Percentiles rank a stretch among this genome's conserved stretches.
These are phyloP conservation scores for Euplexia lucipara DNA, from an alignment of 2,888 invertebrate genomes.

Conservation along the genomic window DNA sequence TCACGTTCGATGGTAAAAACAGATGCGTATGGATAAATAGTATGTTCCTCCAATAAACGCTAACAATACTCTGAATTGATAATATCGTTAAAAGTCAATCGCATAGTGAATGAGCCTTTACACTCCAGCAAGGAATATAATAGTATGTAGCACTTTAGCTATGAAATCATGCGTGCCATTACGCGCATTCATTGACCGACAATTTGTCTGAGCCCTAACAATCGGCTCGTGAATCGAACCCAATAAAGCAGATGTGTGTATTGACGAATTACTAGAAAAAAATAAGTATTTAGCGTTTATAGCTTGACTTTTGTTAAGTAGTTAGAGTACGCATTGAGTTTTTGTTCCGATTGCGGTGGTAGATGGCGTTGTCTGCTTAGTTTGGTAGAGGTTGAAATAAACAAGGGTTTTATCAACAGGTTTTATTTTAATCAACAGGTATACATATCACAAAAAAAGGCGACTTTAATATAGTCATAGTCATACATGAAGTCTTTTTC, in stretches of 20 bases:
- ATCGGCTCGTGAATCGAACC: conserved; percentile 65
- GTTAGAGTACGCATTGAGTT: not conserved
- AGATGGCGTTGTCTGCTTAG: conserved; percentile 28
- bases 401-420: too few species aligned
- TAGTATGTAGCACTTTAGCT: conserved; percentile 8
- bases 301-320: conserved; percentile 26
- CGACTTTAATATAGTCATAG: not conserved
- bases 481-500: too few species aligned
- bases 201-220: conserved; percentile 70
- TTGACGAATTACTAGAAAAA: conserved; percentile 70
- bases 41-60: not conserved
- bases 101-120: conserved; percentile 43
- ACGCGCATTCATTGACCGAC: conserved; percentile 68
- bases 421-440: too few species aligned
- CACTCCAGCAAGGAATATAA: conserved; percentile 2
- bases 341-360: conserved; percentile 3
- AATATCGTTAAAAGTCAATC: conserved; percentile 45
- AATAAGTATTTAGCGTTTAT: conserved; percentile 63
- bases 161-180: conserved; percentile 63
- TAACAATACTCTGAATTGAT: not conserved
- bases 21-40: not conserved
- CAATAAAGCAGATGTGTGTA: conserved; percentile 71
- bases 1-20: too few species aligned
- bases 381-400: not conserved
- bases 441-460: too few species aligned